Percentiles rank a stretch among this genome's conserved stretches.
Conservation (phyloP, 2,113 vertebrate species). For the Parotia lawesii region DNA sequence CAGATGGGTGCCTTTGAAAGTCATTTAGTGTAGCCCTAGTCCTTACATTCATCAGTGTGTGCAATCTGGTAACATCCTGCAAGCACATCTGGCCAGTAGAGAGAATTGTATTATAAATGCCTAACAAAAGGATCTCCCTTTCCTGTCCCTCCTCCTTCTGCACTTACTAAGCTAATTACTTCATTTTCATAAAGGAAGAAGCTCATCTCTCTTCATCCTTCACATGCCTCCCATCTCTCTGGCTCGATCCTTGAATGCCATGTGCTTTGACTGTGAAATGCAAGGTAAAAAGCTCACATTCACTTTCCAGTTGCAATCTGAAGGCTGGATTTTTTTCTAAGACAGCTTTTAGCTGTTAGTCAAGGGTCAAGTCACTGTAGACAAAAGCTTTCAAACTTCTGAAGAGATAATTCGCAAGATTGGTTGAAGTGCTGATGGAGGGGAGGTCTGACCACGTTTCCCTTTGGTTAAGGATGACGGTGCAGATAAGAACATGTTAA, state of each 20-base stretch:
- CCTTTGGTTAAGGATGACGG: neutral
- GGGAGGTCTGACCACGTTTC: neutral
- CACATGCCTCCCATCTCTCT: neutral
- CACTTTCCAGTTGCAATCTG: neutral
- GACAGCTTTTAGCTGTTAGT: conserved; percentile 17
- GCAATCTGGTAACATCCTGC: neutral
- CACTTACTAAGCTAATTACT: conserved; percentile 35
- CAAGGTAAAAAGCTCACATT: neutral
- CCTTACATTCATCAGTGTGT: neutral
- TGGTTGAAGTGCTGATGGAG: neutral
- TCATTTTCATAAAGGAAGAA: neutral
- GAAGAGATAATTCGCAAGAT: neutral
- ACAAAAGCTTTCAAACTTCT: conserved; percentile 40
- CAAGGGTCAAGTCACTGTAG: neutral
- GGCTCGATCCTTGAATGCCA: neutral
- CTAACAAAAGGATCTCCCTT: conserved; percentile 22
- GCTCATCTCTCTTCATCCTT: neutral
- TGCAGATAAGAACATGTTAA: neutral
- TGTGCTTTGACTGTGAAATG: neutral
- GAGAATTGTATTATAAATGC: neutral
- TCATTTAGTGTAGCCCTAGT: neutral
- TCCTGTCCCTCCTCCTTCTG: neutral
- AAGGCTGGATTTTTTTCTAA: conserved; percentile 6
- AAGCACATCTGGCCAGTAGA: neutral
- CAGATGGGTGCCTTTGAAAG: neutral